A percentile compares a stretch with the other conserved stretches of the same genome.
phyloP scores from a whole-genome alignment of 1,140 invertebrate genomes.

The Drosophila santomea region DNA sequence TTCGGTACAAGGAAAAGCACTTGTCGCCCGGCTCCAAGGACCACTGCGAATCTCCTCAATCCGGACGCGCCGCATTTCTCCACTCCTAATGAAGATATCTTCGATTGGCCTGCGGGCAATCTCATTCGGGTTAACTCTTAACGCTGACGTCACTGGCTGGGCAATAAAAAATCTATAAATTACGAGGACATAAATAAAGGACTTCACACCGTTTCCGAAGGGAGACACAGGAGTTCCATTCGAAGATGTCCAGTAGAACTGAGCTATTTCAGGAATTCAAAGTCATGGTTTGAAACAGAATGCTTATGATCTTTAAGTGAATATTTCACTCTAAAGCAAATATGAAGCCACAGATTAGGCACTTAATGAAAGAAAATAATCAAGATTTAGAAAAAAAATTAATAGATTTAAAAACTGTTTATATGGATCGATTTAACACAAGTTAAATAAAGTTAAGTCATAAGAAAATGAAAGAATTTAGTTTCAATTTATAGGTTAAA shows the following conservation, averaged over 20 bases:
- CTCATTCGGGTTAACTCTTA: constrained; percentile 32
- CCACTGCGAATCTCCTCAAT: constrained; percentile 16
- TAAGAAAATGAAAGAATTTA: not conserved
- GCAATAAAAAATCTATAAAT: constrained; percentile 74
- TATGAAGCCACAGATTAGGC: too few species aligned
- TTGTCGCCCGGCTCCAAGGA: constrained; percentile 46
- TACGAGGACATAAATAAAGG: constrained; percentile 67
- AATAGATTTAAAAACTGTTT: not conserved
- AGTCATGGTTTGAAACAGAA: too few species aligned
- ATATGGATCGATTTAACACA: not conserved
- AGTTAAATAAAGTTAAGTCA: not conserved
- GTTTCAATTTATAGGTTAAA: too few species aligned
- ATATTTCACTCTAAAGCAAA: too few species aligned
- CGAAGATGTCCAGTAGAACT: not conserved
- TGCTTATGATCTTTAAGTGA: too few species aligned
- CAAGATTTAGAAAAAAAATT: not conserved
- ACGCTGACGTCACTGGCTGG: constrained; percentile 49
- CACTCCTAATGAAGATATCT: constrained; percentile 77
- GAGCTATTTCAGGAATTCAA: not conserved
- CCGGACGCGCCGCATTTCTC: too few species aligned
- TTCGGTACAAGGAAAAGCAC: constrained; percentile 81
- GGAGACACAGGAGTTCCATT: constrained; percentile 12
- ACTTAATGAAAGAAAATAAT: not conserved
- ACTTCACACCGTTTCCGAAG: constrained; percentile 41
- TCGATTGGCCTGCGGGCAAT: constrained; percentile 45